Conservation (phyloP, 2,888 invertebrate genomes). For the Scaptomyza caliginosa region DNA sequence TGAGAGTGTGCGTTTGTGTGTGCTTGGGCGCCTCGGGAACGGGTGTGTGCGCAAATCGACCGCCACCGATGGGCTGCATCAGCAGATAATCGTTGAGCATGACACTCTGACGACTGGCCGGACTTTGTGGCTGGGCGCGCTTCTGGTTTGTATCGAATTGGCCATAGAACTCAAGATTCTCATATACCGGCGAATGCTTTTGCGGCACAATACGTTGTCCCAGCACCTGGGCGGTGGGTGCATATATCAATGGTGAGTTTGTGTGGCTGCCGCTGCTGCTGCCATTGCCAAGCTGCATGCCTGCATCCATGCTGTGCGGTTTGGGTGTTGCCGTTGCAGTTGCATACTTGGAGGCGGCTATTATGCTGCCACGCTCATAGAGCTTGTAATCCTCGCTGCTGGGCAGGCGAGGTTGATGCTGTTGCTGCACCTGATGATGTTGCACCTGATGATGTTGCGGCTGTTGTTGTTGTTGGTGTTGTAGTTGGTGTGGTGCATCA, state of each 20-base stretch:
- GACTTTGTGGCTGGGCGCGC: slow-evolving; percentile 91
- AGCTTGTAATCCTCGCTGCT: slow-evolving; percentile 85
- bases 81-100: slow-evolving; percentile 84
- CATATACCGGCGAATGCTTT: slow-evolving; percentile 88
- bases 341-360: slow-evolving; percentile 91
- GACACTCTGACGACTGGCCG: slow-evolving; percentile 74
- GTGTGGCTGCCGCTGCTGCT: slow-evolving; percentile 20
- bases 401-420: slow-evolving; percentile 84
- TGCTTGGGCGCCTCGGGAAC: slow-evolving; percentile 83
- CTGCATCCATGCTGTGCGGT: slow-evolving; percentile 84
- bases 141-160: slow-evolving; percentile 84
- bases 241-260: slow-evolving; percentile 56
- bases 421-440: slow-evolving; percentile 81
- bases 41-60: slow-evolving; percentile 84
- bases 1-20: slow-evolving; percentile 4
- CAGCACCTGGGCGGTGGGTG: slow-evolving; percentile 58
- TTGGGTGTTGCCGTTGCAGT: slow-evolving; percentile 84
- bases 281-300: slow-evolving; percentile 81
- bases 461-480: slow-evolving; percentile 82
- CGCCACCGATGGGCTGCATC: slow-evolving; percentile 83
- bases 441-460: slow-evolving; percentile 82
- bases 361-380: slow-evolving; percentile 90
- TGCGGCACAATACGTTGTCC: slow-evolving; percentile 81
- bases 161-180: slow-evolving; percentile 92
- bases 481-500: slow-evolving; percentile 85